These are phyloP conservation scores for Sebastes hubbsi DNA, from an alignment of 2,797 vertebrate species.

Conservation along the genomic window DNA sequence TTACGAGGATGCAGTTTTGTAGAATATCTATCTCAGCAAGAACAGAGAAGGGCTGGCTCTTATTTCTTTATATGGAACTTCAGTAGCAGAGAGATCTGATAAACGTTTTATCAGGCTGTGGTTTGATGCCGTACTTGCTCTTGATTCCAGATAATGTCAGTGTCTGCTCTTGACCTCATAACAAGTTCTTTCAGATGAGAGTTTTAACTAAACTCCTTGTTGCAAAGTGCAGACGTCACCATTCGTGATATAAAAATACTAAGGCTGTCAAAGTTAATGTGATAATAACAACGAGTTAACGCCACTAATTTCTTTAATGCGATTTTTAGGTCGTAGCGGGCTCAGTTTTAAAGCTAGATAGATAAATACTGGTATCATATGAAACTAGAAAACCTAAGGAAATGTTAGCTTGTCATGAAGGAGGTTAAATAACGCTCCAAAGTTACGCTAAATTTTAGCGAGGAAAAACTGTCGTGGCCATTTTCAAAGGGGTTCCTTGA, in stretches of 20 bases:
- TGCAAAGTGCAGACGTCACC: not conserved
- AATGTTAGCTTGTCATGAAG: no score
- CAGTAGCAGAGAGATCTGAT: not conserved
- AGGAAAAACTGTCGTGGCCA: no score
- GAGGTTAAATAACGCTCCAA: no score
- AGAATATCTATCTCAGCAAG: not conserved
- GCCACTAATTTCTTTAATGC: no score
- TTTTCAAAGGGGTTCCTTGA: no score
- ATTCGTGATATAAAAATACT: not conserved
- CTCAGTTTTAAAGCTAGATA: no score
- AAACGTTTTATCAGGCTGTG: not conserved
- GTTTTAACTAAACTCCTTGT: not conserved
- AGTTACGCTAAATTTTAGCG: no score
- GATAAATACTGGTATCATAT: no score
- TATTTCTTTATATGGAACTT: not conserved
- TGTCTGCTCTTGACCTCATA: conserved; percentile 1
- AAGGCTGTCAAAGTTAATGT: no score
- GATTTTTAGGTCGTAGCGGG: no score
- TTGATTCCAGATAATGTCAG: conserved; percentile 4
- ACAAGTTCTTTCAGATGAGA: not conserved
- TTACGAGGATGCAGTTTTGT: not conserved
- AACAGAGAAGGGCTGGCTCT: not conserved
- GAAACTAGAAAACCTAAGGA: no score
- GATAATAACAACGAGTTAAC: no score
- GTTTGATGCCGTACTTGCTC: not conserved